phyloP scores from a whole-genome alignment of 2,797 vertebrate species.

The Menidia menidia region DNA sequence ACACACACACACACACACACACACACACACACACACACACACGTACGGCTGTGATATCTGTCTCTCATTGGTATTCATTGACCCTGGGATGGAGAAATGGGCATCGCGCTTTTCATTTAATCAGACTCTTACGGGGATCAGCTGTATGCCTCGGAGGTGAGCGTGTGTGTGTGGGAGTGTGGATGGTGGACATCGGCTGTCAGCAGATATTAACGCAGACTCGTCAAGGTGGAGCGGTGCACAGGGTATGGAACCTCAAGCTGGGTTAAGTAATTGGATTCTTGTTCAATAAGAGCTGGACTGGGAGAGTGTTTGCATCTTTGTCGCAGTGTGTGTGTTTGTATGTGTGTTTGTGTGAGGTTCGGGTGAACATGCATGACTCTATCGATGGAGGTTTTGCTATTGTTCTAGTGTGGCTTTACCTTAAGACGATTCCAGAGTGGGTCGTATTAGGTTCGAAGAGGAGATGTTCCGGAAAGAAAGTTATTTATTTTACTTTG shows the following conservation, averaged over 20 bases:
- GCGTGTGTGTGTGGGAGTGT: conserved; percentile 37
- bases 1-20: conserved; percentile 31
- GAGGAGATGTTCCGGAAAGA: not conserved
- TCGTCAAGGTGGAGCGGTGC: conserved; percentile 85
- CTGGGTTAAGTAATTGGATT: conserved; percentile 96
- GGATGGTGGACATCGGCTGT: conserved; percentile 78
- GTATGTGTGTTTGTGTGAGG: conserved; percentile 11
- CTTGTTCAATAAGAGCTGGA: conserved; percentile 91
- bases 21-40: conserved; percentile 12
- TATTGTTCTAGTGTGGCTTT: conserved; percentile 32
- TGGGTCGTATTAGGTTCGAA: not conserved
- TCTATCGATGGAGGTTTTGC: conserved; percentile 21
- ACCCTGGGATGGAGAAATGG: conserved; percentile 87
- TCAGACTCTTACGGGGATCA: conserved; percentile 87
- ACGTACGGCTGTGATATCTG: conserved; percentile 65
- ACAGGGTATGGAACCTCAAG: conserved; percentile 87
- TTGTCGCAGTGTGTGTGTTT: not conserved
- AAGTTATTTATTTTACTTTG: not conserved
- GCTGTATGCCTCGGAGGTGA: conserved; percentile 52
- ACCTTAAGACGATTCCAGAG: not conserved
- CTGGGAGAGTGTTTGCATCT: conserved; percentile 33
- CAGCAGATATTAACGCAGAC: conserved; percentile 92
- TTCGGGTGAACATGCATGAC: conserved; percentile 24
- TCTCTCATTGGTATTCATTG: conserved; percentile 93
- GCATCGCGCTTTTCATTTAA: conserved; percentile 93